Percentiles rank a stretch among this genome's conserved stretches.
Evolutionary conservation across 2,888 invertebrate genomes (phyloP).

Genomic region (Apodemia hepburni): DNA sequence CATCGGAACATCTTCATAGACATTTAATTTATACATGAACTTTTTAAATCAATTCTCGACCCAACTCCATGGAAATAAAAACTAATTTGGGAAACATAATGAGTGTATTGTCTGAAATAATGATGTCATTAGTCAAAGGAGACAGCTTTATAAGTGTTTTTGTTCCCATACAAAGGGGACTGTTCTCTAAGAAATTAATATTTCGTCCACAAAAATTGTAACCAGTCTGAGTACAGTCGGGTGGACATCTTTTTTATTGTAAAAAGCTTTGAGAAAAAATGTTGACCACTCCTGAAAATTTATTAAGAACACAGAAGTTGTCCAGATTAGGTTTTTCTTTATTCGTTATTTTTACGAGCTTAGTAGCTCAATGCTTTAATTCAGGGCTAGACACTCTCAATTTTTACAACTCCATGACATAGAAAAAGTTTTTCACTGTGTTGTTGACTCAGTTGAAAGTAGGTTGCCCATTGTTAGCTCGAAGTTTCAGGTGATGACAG

Average conservation of each 20-base stretch:
- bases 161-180: slow-evolving; percentile 22
- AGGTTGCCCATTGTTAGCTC: too few species aligned
- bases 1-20: slow-evolving; percentile 50
- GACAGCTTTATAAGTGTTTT: slow-evolving; percentile 65
- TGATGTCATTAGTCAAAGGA: slow-evolving; percentile 62
- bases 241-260: background rate
- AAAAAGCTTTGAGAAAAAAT: background rate
- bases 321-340: background rate
- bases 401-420: too few species aligned
- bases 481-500: too few species aligned
- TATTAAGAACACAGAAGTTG: background rate
- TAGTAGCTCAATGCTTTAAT: too few species aligned
- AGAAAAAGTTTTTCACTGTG: too few species aligned
- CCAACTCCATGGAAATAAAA: slow-evolving; percentile 14
- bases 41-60: slow-evolving; percentile 15
- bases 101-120: slow-evolving; percentile 52
- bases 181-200: slow-evolving; percentile 14
- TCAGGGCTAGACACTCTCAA: too few species aligned
- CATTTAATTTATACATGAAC: slow-evolving; percentile 34
- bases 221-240: background rate
- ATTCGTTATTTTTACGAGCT: too few species aligned
- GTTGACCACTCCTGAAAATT: slow-evolving; percentile 3
- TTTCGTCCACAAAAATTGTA: slow-evolving; percentile 12
- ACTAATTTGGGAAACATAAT: slow-evolving; percentile 17
- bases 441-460: too few species aligned